Evolutionary conservation across 2,888 invertebrate genomes (phyloP).

Genomic region (Bombylius major): DNA sequence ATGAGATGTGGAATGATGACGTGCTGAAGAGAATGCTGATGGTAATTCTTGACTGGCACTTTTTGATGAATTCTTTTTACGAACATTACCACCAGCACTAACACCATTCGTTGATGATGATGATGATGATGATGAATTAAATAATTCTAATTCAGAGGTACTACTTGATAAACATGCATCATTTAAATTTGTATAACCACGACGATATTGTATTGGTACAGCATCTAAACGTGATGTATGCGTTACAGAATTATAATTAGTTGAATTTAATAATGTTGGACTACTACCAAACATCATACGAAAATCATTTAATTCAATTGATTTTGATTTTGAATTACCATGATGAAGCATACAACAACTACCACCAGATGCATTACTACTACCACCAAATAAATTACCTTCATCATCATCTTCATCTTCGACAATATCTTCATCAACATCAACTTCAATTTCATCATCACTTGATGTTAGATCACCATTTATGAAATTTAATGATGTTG

Average conservation of each 20-base stretch:
- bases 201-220: constrained; percentile 18
- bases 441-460: constrained; percentile 11
- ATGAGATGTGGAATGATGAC: not conserved
- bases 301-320: constrained; percentile 16
- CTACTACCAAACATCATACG: constrained; percentile 18
- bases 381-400: not conserved
- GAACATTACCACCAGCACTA: not conserved
- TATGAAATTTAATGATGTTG: constrained; percentile 15
- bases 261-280: constrained; percentile 16
- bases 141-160: constrained; percentile 16
- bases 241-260: constrained; percentile 14
- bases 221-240: constrained; percentile 17
- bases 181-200: constrained; percentile 19
- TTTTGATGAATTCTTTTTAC: constrained; percentile 13
- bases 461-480: constrained; percentile 13
- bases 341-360: constrained; percentile 11
- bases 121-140: constrained; percentile 10
- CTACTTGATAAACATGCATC: constrained; percentile 18
- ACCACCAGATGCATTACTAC: not conserved
- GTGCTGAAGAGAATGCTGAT: constrained; percentile 11
- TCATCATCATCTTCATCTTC: not conserved
- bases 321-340: constrained; percentile 15
- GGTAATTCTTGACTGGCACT: constrained; percentile 15
- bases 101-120: not conserved
- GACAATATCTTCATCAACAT: constrained; percentile 14